Evolutionary conservation across 1,140 invertebrate species (phyloP).

Genomic region (Acromyrmex heyeri): DNA sequence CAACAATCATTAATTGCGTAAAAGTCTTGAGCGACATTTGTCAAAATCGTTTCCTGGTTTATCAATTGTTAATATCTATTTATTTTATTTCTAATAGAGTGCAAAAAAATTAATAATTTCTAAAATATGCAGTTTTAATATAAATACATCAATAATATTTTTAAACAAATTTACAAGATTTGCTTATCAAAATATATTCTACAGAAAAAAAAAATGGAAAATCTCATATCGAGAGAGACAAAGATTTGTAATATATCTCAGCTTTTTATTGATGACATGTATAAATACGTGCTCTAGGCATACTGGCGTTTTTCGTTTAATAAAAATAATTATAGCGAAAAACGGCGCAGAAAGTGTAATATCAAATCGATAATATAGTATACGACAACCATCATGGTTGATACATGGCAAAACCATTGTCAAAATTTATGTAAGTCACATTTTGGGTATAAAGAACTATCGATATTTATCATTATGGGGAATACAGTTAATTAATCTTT

Average conservation of each 20-base stretch:
- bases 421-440: not conserved
- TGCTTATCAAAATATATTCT: not conserved
- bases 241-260: conserved; percentile 46
- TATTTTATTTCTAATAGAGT: not conserved
- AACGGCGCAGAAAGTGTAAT: conserved; percentile 50
- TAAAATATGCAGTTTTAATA: conserved; percentile 1
- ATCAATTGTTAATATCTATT: conserved; percentile 1
- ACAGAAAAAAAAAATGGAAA: not conserved
- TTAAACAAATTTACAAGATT: not conserved
- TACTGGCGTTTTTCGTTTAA: conserved; percentile 47
- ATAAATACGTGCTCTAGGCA: conserved; percentile 64
- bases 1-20: not conserved
- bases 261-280: conserved; percentile 70
- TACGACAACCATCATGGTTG: conserved; percentile 41
- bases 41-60: conserved; percentile 8
- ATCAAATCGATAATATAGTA: conserved; percentile 62
- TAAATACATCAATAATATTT: conserved; percentile 8
- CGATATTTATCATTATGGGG: conserved; percentile 38
- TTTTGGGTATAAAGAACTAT: conserved; percentile 40
- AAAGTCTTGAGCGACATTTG: not conserved
- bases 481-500: conserved; percentile 36
- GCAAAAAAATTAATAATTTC: not conserved
- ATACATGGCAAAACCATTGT: conserved; percentile 21
- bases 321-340: conserved; percentile 71
- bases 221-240: not conserved